Evolutionary conservation across 2,888 invertebrate species (phyloP), one percentile per base, ranked within the genome.

Genomic region (Philonicus albiceps): DNA sequence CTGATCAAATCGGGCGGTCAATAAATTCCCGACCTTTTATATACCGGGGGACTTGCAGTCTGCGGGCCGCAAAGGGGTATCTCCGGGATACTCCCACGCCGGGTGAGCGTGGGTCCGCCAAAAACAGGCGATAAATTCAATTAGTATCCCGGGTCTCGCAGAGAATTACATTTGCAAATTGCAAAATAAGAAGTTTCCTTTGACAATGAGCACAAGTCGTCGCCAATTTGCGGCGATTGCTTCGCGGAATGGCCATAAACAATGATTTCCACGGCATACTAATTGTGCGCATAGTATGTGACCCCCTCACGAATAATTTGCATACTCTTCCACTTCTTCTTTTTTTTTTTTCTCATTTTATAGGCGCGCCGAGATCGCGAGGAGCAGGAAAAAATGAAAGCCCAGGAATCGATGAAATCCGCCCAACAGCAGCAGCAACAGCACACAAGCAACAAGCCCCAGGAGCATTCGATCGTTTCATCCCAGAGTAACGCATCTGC

Each of bases 371-470:
- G 97, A 89, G 97, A 97, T 91, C 94, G 97, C 86, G 97, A 98
- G 92, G 97, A 97, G 91, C 97, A 97, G 92, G 97, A 97, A 90
- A 94, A 97, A 93, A 96, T 97, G 95, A 97, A 97, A 92, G 96
- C 97, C 90, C 97, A 97, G 93, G 96, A 97, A 91, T 96, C 96
- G 90, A 96, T 96, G 93, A 96, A 97, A 92, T 96, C 97, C 92
- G 96, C 96, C 90, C 96, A 96, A 93, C 94, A 96, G 91, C 84
- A 96, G 37, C 37, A n/a, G n/a, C n/a, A n/a, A 93, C 94, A 96
- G 91, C 84, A 96, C 91, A 95, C 95, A 91, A 95, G 91, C 88
- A 91, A 92, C 89, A 90, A 76, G 64, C 90, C 90, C 49, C 88
- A 88, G 86, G 88, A 89, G 85, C 91, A 91, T 88, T 91, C 92